Conservation (phyloP, 2,113 vertebrate genomes). For the Sigmodon hispidus region DNA sequence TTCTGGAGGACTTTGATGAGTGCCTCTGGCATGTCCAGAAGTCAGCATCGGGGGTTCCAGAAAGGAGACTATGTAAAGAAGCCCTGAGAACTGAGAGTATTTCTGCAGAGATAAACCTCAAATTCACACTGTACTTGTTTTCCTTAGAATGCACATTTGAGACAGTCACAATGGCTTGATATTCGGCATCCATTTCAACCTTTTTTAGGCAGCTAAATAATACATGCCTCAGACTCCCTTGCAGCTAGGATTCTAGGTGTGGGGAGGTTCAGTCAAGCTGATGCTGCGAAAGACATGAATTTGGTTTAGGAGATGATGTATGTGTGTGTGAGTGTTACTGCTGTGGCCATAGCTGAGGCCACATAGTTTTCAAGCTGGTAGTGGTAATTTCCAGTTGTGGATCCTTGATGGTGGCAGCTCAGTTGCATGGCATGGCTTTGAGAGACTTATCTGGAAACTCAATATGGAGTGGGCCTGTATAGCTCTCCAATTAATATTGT, state of each 20-base stretch:
- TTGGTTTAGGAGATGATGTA: background rate
- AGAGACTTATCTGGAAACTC: conserved; percentile 20
- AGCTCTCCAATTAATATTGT: conserved; percentile 17
- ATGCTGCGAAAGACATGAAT: background rate
- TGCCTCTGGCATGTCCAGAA: conserved; percentile 10
- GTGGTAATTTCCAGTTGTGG: background rate
- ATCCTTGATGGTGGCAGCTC: background rate
- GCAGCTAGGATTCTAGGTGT: conserved; percentile 35
- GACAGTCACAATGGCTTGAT: background rate
- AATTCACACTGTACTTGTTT: conserved; percentile 21
- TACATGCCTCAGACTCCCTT: conserved; percentile 44
- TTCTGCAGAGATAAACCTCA: conserved; percentile 41
- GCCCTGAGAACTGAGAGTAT: conserved; percentile 7
- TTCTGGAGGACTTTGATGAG: conserved; percentile 69
- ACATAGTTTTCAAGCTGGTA: background rate
- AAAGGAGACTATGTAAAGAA: conserved; percentile 51
- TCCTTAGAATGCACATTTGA: conserved; percentile 34
- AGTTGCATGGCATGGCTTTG: background rate
- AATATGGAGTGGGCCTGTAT: background rate
- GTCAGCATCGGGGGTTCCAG: background rate
- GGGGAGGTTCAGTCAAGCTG: background rate
- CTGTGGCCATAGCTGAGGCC: background rate
- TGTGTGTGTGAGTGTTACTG: background rate
- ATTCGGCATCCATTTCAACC: background rate
- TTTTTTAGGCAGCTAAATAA: background rate